Conservation (phyloP, 1,140 invertebrate genomes). For the Fopius arisanus region DNA sequence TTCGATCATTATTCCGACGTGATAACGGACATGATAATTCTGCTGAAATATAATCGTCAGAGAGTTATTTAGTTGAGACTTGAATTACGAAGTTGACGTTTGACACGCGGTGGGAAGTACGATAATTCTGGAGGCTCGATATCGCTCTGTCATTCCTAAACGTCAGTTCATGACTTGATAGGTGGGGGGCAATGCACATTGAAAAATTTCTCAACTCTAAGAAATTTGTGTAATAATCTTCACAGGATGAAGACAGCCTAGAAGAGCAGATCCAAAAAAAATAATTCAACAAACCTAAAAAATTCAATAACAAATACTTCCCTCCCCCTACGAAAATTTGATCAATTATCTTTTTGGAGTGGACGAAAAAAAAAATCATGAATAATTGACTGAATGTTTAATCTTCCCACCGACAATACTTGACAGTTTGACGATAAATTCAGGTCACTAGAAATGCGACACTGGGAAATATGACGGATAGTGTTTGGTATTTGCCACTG, state of each 20-base stretch:
- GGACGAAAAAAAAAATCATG: too few relatives aligned
- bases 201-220: too few relatives aligned
- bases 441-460: constrained; percentile 39
- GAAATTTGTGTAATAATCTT: too few relatives aligned
- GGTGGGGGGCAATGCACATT: too few relatives aligned
- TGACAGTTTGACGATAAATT: constrained; percentile 14
- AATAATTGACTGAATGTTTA: too few relatives aligned
- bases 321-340: too few relatives aligned
- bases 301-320: too few relatives aligned
- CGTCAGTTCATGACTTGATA: background rate
- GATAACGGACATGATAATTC: constrained; percentile 11
- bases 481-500: background rate
- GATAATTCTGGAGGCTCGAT: constrained; percentile 28
- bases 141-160: constrained; percentile 22
- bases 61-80: background rate
- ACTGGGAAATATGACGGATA: constrained; percentile 37
- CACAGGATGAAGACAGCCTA: too few relatives aligned
- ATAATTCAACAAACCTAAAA: too few relatives aligned
- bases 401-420: too few relatives aligned
- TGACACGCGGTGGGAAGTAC: background rate
- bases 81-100: constrained; percentile 12
- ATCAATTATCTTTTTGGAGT: too few relatives aligned
- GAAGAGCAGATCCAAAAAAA: too few relatives aligned
- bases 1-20: background rate
- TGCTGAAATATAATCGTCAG: constrained; percentile 1